Evolutionary conservation across 2,797 vertebrate genomes (phyloP), one percentile per base, ranked within the genome.

Genomic region (Spondyliosoma cantharus): DNA sequence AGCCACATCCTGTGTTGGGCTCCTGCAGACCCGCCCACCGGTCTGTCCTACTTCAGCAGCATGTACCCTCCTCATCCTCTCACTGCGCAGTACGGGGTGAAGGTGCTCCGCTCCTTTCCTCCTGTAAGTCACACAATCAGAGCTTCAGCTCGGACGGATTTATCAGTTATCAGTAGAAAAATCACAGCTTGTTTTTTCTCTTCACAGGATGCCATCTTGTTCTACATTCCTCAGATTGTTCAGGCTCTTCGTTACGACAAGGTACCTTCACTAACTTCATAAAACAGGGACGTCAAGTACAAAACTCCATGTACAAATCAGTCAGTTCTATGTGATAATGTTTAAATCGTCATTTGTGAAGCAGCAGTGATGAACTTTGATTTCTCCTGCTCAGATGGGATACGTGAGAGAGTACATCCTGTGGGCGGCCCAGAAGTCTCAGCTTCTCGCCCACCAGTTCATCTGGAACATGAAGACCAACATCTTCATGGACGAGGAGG

Each of bases 401-500:
- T 99, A 99, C 0, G 97, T 99, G 60, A 95, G 98, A 4, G 98
- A 99, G 87, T 99, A 99, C 89, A 99, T 99, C 87, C 93, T 99
- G 74, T 99, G 97, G 97, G 97, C 98, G 0, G 97, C 98, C 0
- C 94, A 97, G 91, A 98, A 96, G 90, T 99, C 98, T 52, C 98
- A 99, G 94, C 96, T 99, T 3, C 93, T 99, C 75, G 98, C 97
- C 19, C 98, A 99, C 83, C 98, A 99, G 42, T 99, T 99, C 90
- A 99, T 99, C 90, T 99, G 98, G 98, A 99, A 99, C 91, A 99
- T 99, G 98, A 99, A 98, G 90, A 99, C 98, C 42, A 99, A 99
- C 92, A 97, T 98, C 91, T 99, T 93, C 87, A 59, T 98, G 88
- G 98, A 99, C 24, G 98, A 99, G 71, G 98, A 99, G 86, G 97